These are phyloP conservation scores for Erebia palarica DNA, from an alignment of 2,888 invertebrate species.

Conservation along the genomic window DNA sequence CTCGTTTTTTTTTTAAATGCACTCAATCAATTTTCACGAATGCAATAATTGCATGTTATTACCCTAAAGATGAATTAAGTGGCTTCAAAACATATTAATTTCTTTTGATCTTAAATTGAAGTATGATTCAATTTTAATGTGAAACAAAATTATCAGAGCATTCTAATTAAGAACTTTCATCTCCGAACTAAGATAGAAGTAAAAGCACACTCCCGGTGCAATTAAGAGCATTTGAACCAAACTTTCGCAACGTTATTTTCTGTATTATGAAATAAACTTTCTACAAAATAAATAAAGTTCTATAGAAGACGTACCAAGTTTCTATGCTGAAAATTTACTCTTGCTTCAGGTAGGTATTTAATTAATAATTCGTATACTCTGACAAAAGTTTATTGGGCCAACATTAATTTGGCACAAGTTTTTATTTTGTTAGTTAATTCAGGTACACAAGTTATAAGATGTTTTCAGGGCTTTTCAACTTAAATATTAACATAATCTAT, in stretches of 20 bases:
- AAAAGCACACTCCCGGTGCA: constrained; percentile 21
- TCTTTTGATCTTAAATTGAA: background rate
- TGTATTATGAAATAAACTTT: constrained; percentile 27
- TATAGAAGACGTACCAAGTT: constrained; percentile 17
- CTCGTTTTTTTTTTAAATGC: too few relatives aligned
- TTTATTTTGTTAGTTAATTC: background rate
- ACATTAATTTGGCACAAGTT: constrained; percentile 5
- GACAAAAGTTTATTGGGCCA: constrained; percentile 11
- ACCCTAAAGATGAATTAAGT: background rate
- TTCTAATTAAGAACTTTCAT: constrained; percentile 27
- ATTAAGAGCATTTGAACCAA: constrained; percentile 23
- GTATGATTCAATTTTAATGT: constrained; percentile 10
- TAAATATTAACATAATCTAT: background rate
- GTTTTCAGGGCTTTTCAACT: background rate
- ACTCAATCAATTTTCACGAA: background rate
- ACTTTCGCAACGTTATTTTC: constrained; percentile 25
- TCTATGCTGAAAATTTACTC: constrained; percentile 23
- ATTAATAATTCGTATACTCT: constrained; percentile 18
- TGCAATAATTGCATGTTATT: too few relatives aligned
- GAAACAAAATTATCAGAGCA: constrained; percentile 21
- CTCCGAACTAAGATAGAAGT: constrained; percentile 20
- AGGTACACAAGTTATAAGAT: background rate
- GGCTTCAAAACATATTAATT: background rate
- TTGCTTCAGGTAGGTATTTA: constrained; percentile 22
- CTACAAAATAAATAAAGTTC: constrained; percentile 25